These are phyloP conservation scores for Spodoptera picta DNA, from an alignment of 2,888 invertebrate species.

Conservation along the genomic window DNA sequence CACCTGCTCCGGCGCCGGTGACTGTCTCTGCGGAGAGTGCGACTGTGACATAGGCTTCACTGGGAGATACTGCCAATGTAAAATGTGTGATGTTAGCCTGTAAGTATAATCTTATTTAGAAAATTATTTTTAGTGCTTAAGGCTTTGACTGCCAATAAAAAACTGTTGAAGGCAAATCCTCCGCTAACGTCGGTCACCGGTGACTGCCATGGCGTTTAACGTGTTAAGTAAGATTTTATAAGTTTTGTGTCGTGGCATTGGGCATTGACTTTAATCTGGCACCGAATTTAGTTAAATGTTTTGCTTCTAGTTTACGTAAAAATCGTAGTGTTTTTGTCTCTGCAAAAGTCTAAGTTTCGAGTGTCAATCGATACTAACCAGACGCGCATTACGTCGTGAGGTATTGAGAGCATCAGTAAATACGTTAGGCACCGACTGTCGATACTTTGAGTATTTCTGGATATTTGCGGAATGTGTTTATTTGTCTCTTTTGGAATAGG, in stretches of 20 bases:
- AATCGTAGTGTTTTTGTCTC: background rate
- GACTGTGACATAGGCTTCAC: conserved; percentile 89
- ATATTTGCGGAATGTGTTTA: conserved; percentile 44
- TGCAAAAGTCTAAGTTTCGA: background rate
- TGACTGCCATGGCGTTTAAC: no score
- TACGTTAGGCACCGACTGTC: conserved; percentile 32
- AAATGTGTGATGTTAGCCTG: conserved; percentile 86
- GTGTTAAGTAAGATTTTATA: no score
- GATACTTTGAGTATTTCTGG: conserved; percentile 50
- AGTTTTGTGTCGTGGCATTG: no score
- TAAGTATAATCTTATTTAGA: conserved; percentile 61
- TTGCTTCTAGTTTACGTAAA: no score
- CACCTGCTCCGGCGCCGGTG: conserved; percentile 92
- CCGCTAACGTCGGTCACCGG: no score
- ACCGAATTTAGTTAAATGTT: no score
- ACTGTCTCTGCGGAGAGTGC: conserved; percentile 94
- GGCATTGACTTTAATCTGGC: no score
- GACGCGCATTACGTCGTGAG: conserved; percentile 25
- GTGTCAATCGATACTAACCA: conserved; percentile 36
- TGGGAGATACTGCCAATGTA: conserved; percentile 90
- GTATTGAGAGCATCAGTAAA: conserved; percentile 25
- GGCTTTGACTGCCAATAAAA: no score
- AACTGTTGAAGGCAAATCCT: no score
- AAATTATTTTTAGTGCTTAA: no score
- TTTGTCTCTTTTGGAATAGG: conserved; percentile 44